Percentiles rank a stretch among this genome's conserved stretches.
phyloP scores from a whole-genome alignment of 2,888 invertebrate genomes.

The Leptinotarsa tumamoca region DNA sequence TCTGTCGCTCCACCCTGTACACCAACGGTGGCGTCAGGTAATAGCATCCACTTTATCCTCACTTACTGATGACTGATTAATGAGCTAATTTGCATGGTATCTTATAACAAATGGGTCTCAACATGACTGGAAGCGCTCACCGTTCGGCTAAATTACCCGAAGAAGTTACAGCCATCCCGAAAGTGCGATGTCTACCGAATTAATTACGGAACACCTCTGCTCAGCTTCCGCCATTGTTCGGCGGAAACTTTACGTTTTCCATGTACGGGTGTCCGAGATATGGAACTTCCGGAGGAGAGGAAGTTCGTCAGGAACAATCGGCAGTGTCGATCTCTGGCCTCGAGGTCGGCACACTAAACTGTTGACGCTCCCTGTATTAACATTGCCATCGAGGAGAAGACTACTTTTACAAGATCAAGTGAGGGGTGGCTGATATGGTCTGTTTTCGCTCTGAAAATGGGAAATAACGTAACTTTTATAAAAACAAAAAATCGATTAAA shows the following conservation, averaged over 20 bases:
- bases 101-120: slow-evolving; percentile 13
- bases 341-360: no score
- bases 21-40: slow-evolving; percentile 6
- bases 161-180: slow-evolving; percentile 8
- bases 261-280: neutral
- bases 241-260: neutral
- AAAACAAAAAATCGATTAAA: no score
- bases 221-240: slow-evolving; percentile 11
- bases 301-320: slow-evolving; percentile 9
- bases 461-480: no score
- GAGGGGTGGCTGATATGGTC: no score
- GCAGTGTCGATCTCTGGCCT: neutral
- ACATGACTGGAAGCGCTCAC: slow-evolving; percentile 10
- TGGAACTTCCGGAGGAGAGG: neutral
- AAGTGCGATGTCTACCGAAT: slow-evolving; percentile 11
- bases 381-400: no score
- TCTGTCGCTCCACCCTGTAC: neutral
- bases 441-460: no score
- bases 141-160: slow-evolving; percentile 6
- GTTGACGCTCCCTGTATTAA: no score
- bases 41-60: slow-evolving; percentile 11
- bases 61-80: slow-evolving; percentile 20
- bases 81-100: slow-evolving; percentile 20
- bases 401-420: no score
- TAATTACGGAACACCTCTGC: slow-evolving; percentile 15